Evolutionary conservation across 2,888 invertebrate species (phyloP).

Genomic region (Silvanus unidentatus): DNA sequence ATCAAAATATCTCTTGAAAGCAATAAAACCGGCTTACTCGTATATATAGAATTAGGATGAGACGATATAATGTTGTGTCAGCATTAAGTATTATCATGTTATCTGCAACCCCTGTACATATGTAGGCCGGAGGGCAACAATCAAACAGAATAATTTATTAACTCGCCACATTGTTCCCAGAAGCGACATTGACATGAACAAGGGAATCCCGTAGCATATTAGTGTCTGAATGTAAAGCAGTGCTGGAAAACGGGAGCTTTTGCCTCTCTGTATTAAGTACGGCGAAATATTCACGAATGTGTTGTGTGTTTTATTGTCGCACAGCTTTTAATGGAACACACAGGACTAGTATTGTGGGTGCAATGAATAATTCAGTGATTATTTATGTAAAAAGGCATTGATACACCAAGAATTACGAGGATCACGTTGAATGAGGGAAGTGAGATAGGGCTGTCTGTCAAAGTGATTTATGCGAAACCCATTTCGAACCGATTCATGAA

Average conservation of each 20-base stretch:
- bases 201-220: not conserved
- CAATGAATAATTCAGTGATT: conserved; percentile 38
- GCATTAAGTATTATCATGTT: conserved; percentile 1
- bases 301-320: conserved; percentile 1
- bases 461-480: conserved; percentile 44
- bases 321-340: conserved; percentile 17
- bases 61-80: no score
- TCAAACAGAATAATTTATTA: conserved; percentile 43
- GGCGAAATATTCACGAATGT: conserved; percentile 1
- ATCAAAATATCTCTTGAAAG: no score
- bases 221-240: not conserved
- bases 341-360: conserved; percentile 25
- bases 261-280: conserved; percentile 5
- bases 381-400: conserved; percentile 37
- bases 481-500: conserved; percentile 30
- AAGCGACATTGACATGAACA: conserved; percentile 11
- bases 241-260: conserved; percentile 4
- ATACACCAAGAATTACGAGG: conserved; percentile 28
- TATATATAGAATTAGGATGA: no score
- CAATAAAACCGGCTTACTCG: no score
- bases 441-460: conserved; percentile 44
- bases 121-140: conserved; percentile 23
- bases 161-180: conserved; percentile 40
- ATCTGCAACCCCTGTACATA: not conserved
- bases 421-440: conserved; percentile 33